Evolutionary conservation across 2,797 vertebrate genomes (phyloP), one percentile per base, ranked within the genome.

Genomic region (Chiroxiphia lanceolata): DNA sequence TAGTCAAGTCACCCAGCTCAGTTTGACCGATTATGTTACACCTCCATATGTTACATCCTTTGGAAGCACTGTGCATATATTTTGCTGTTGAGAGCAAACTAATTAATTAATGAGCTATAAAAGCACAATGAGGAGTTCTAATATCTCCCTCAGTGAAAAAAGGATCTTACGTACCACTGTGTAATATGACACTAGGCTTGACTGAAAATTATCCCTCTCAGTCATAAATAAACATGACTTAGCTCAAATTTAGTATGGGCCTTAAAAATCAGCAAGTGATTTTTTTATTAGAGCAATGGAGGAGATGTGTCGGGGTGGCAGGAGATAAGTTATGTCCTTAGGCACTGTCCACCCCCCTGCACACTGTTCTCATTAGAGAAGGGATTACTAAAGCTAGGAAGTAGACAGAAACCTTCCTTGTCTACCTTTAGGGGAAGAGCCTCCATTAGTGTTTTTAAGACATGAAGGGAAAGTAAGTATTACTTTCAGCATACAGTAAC

Each of bases 31-130:
- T 65, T 57, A 33, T 31, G 20, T 75, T 87, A 48, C 25, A 42
- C 54, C 27, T 27, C 72, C 72, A 42, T 81, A 64, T 68, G 45
- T 81, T 75, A 36, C 50, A 63, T 70, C n/a, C 31, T 61, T 83
- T 33, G 56, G 65, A 86, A 94, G 33, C 17, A 81, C 48, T 14
- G 44, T 44, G 23, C 36, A 42, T 79, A 8, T n/a, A 82, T 87
- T 80, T 82, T 82, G 68, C 45, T 29, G 44, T 76, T 65, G 3
- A 1, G 76, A 86, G 69, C 5, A 42, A 74, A 67, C 74, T 17
- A 91, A 81, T 82, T 93, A 75, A 92, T 95, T 61, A 83, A 86
- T 48, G 29, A 68, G 15, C 65, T 92, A 59, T 60, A 79, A 93
- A 96, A 91, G 17, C 3, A 3, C 57, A 44, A 82, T 67, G 38